Conservation (phyloP, 2,113 vertebrate genomes). For the Chaetodon trifascialis region DNA sequence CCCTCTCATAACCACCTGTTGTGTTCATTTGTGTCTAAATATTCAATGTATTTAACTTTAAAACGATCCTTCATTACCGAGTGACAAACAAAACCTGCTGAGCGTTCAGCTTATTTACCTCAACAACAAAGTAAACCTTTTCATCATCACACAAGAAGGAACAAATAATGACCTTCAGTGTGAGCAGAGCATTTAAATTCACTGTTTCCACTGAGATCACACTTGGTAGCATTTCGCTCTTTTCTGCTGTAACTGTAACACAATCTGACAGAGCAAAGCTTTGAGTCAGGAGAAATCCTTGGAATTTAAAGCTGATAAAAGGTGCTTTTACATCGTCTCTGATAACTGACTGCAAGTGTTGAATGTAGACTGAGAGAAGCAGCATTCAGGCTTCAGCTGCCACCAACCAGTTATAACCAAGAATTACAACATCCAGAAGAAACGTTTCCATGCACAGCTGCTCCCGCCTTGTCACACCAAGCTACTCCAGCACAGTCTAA, state of each 20-base stretch:
- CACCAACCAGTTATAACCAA: neutral
- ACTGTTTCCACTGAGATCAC: neutral
- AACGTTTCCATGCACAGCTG: neutral
- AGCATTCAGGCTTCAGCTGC: neutral
- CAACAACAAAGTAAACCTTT: neutral
- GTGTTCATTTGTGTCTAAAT: slow-evolving; percentile 8
- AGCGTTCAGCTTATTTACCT: neutral
- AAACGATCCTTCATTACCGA: neutral
- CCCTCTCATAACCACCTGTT: neutral
- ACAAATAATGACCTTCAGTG: neutral
- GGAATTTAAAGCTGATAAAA: neutral
- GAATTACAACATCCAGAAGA: neutral
- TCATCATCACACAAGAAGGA: neutral
- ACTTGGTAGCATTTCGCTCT: neutral
- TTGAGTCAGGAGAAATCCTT: neutral
- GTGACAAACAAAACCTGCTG: neutral
- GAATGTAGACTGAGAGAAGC: neutral
- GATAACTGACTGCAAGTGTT: neutral
- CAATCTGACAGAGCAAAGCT: neutral
- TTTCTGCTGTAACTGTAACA: neutral
- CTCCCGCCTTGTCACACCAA: neutral
- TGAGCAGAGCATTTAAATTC: neutral
- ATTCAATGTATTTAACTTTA: neutral
- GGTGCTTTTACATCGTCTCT: neutral
- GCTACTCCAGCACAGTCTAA: neutral